A percentile compares a stretch with the other conserved stretches of the same genome.
These are phyloP conservation scores for Protomyctophum bolini DNA, from an alignment of 2,113 vertebrate genomes.

Conservation along the genomic window DNA sequence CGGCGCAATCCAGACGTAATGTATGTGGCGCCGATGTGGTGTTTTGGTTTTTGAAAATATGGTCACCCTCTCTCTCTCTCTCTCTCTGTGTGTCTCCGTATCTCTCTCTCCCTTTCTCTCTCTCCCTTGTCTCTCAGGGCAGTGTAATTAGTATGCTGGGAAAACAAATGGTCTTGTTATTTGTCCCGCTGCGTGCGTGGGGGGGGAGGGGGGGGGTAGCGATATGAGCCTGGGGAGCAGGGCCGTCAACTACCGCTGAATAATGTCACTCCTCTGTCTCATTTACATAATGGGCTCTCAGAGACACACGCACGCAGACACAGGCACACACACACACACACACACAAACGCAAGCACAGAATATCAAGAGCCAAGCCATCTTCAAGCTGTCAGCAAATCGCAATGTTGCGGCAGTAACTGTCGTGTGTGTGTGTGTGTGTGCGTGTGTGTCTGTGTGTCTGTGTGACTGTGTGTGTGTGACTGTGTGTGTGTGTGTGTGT, in stretches of 20 bases:
- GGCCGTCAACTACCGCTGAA: constrained; percentile 61
- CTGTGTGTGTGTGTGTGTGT: constrained; percentile 15
- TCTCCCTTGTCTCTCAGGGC: constrained; percentile 17
- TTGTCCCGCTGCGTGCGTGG: constrained; percentile 38
- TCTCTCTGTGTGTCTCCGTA: constrained; percentile 42
- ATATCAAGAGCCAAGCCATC: constrained; percentile 42
- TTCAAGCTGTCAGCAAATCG: constrained; percentile 45
- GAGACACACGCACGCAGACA: constrained; percentile 11
- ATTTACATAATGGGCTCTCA: constrained; percentile 51
- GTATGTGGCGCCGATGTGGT: too few species aligned
- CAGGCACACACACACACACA: background rate
- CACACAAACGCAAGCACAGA: background rate
- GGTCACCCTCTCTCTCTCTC: constrained; percentile 55
- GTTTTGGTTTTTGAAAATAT: background rate
- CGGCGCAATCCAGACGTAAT: too few species aligned
- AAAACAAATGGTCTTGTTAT: constrained; percentile 61
- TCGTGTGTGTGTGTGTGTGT: constrained; percentile 9
- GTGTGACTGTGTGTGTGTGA: constrained; percentile 22
- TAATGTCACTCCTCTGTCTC: constrained; percentile 57
- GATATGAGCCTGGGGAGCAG: constrained; percentile 62
- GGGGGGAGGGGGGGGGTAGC: constrained; percentile 34
- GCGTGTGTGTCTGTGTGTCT: constrained; percentile 9
- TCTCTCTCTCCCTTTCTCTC: background rate
- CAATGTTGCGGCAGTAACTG: constrained; percentile 1
- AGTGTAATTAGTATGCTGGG: constrained; percentile 49